These are phyloP conservation scores for Willowsia nigromaculata DNA, from an alignment of 2,888 invertebrate species.

Conservation along the genomic window DNA sequence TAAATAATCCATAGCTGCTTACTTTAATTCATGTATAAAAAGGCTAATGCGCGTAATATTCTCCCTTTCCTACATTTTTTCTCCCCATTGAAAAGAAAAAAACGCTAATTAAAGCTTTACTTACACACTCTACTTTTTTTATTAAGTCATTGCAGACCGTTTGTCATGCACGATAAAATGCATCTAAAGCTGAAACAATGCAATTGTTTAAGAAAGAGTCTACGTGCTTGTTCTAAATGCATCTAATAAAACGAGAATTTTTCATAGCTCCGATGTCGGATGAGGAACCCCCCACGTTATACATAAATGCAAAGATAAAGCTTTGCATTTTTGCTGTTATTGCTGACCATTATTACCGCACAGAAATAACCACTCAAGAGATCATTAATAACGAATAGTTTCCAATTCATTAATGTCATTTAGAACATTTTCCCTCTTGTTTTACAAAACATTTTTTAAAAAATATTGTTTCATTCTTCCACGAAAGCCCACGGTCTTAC, in stretches of 20 bases:
- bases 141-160: neutral
- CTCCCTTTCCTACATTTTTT: neutral
- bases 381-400: neutral
- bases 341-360: too few species aligned
- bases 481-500: too few species aligned
- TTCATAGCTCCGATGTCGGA: neutral
- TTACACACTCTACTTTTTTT: slow-evolving; percentile 39
- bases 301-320: too few species aligned
- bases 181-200: neutral
- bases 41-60: neutral
- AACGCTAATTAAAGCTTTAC: slow-evolving; percentile 53
- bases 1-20: neutral
- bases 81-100: neutral
- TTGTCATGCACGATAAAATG: neutral
- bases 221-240: neutral
- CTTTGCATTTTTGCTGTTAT: too few species aligned
- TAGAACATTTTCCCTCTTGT: too few species aligned
- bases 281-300: neutral
- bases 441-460: too few species aligned
- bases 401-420: slow-evolving; percentile 15
- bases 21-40: neutral
- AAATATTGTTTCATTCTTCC: neutral
- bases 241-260: slow-evolving; percentile 6
- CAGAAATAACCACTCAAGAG: too few species aligned
- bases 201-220: neutral